A percentile compares a stretch with the other conserved stretches of the same genome.
phyloP scores from a whole-genome alignment of 2,113 vertebrate genomes.

The Alethe castanea region DNA sequence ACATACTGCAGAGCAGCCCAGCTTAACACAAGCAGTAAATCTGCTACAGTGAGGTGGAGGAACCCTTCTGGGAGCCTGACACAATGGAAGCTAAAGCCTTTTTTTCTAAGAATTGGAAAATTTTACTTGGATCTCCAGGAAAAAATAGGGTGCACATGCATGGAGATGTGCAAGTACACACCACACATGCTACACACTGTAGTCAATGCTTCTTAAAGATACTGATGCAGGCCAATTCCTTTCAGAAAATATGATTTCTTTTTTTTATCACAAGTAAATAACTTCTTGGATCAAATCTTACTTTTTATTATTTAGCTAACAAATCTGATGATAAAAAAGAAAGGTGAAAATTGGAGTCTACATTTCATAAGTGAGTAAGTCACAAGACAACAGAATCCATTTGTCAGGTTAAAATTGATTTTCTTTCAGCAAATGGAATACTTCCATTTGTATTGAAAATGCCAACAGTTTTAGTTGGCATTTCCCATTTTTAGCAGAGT shows the following conservation, averaged over 20 bases:
- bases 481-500: not conserved
- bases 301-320: not conserved
- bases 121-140: not conserved
- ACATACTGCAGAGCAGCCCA: not conserved
- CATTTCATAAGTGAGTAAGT: not conserved
- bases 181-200: rapidly evolving
- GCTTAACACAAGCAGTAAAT: slow-evolving; percentile 19
- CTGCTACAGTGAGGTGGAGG: not conserved
- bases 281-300: not conserved
- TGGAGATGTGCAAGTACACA: too few species aligned
- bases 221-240: not conserved
- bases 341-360: not conserved
- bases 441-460: not conserved
- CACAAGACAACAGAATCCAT: not conserved
- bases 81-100: not conserved
- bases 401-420: not conserved
- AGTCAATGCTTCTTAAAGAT: not conserved
- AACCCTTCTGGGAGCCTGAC: not conserved
- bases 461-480: not conserved
- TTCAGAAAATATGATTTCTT: not conserved
- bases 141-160: not conserved
- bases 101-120: not conserved
- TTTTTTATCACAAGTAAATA: not conserved
- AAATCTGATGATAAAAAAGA: not conserved
- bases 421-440: not conserved